Conservation (phyloP, 2,797 vertebrate genomes). For the Caiman crocodilus region DNA sequence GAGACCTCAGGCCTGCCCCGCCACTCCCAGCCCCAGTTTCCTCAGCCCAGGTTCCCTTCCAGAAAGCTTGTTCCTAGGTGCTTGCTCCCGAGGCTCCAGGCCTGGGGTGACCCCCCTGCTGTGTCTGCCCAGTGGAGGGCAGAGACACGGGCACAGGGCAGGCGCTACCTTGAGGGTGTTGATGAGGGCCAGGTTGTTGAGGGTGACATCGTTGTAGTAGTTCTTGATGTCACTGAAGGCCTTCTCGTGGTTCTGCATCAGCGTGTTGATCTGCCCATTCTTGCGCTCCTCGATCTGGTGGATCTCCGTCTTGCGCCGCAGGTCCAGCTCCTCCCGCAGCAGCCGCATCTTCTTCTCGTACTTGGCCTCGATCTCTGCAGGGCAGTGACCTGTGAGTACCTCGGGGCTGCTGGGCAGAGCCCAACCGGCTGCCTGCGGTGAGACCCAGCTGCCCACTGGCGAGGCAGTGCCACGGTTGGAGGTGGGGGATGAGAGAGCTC, state of each 20-base stretch:
- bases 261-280: constrained; percentile 82
- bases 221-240: constrained; percentile 82
- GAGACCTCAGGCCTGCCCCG: not conserved
- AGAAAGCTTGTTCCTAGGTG: no score
- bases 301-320: constrained; percentile 83
- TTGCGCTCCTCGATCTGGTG: constrained; percentile 88
- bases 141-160: rapidly evolving
- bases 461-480: no score
- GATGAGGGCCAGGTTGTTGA: constrained; percentile 82
- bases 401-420: rapidly evolving
- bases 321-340: constrained; percentile 84
- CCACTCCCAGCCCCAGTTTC: not conserved
- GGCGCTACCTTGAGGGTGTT: constrained; percentile 80
- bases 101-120: not conserved
- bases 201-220: constrained; percentile 81
- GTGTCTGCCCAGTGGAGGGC: not conserved
- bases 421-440: not conserved
- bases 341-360: constrained; percentile 85
- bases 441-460: rapidly evolving
- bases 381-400: not conserved
- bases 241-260: constrained; percentile 85
- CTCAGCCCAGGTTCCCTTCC: no score
- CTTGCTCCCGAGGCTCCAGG: not conserved
- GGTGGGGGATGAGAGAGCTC: no score
- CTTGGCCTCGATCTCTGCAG: constrained; percentile 86